These are phyloP conservation scores for Discoglossus pictus DNA, from an alignment of 2,797 vertebrate species.

Conservation along the genomic window DNA sequence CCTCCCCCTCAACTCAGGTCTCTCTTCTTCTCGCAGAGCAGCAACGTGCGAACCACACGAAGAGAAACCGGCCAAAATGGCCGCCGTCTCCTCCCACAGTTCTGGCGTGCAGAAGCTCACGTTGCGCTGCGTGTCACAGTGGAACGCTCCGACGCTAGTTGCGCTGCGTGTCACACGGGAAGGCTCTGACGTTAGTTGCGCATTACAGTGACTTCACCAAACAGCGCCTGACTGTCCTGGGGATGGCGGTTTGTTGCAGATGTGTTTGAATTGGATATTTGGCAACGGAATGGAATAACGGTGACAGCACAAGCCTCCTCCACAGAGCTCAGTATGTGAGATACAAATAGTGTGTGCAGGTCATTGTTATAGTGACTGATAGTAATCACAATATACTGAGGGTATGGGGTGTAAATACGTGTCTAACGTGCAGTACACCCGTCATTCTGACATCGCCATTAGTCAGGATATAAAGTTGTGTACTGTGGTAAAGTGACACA, in stretches of 20 bases:
- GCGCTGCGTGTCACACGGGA: accelerated
- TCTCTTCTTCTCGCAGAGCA: slow-evolving; percentile 1
- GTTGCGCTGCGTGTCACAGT: slow-evolving; percentile 3
- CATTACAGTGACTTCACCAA: slow-evolving; percentile 3
- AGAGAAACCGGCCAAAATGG: slow-evolving; percentile 31
- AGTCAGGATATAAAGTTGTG: too few relatives aligned
- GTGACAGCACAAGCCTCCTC: background rate
- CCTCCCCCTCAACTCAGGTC: slow-evolving; percentile 9
- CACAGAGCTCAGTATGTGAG: background rate
- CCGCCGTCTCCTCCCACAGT: background rate
- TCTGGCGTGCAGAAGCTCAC: background rate
- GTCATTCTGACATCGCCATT: too few relatives aligned
- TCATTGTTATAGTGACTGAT: too few relatives aligned
- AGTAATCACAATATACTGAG: too few relatives aligned
- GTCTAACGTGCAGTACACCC: too few relatives aligned
- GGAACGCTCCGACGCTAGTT: background rate
- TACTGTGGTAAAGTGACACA: too few relatives aligned
- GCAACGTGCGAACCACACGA: slow-evolving; percentile 23
- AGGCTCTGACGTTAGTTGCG: slow-evolving; percentile 46
- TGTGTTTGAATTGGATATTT: background rate
- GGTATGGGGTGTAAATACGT: too few relatives aligned
- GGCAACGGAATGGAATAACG: too few relatives aligned
- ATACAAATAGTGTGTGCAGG: too few relatives aligned
- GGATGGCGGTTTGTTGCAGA: background rate
- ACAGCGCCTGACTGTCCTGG: background rate